Base-by-base conservation (phyloP, 30 jellyfish, hydroid and myxozoan genomes). In the Catostylus mosaicus region DNA sequence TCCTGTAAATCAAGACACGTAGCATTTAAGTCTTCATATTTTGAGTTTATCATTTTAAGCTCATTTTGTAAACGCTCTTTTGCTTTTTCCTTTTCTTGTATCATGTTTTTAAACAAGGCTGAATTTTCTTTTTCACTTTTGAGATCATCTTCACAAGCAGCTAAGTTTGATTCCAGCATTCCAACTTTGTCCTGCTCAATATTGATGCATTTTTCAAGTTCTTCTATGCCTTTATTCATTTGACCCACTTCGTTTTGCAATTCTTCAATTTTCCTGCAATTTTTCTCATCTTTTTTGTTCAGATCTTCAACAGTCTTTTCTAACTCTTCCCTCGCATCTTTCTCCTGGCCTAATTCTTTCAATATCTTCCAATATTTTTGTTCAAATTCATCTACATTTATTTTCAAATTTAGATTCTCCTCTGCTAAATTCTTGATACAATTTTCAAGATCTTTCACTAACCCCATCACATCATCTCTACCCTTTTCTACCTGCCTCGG, bases 71-170 rank as follows among this genome's bases (percentile, higher is more conserved):
- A 23, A 27, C 27, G 50, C 75, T 75, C 72, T 57, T 75, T 75
- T 24, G 61, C 52, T 24, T 75, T 54, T 26, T 52, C 76, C 3
- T 16, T 24, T 33, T 52, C 73, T 36, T 75, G 86, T 6, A 75
- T 38, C 86, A 75, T 75, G 3, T 29, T 54, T 34, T 57, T 56
- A 35, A 75, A 75, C 62, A 75, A 8, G 2, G 16, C 14, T 24
- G 88, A 77, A 47, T 77, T 77, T 37, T 63, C 72, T 34, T 60
- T 62, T 59, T 77, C 88, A 22, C 23, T 63, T 20, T 63, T 33
- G 32, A 35, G 27, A 23, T 27, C 47, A 1, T 27, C 30, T 26
- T 37, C 72, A 19, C 31, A 30, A 11, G 20, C 34, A 18, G 20
- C 70, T 63, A 34, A 9, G 12, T 24, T 70, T 51, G 82, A 70